Evolutionary conservation across 2,113 vertebrate species (phyloP), one percentile per base, ranked within the genome.

Genomic region (Speoplatyrhinus poulsoni): DNA sequence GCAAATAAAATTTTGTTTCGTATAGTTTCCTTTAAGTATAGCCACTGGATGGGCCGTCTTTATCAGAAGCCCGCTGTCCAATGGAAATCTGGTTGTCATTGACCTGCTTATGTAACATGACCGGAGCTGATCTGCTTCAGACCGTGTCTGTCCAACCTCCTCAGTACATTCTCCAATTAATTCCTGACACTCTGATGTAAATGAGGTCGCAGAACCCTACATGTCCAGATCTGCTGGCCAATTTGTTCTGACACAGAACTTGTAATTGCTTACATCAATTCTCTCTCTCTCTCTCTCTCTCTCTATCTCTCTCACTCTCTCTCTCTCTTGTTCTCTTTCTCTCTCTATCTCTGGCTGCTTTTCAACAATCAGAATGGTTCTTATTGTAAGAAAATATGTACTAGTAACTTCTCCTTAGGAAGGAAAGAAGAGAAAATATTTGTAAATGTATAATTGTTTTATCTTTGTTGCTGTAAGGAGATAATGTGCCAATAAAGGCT

Each of bases 221-320:
- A 86, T 91, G 88, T 85, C 80, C 85, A 90, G 83, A 90, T 91
- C 92, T 73, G 86, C 85, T 49, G 86, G 80, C 84, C 89, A 92
- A 93, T 93, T 93, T 92, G 87, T 88, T 87, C 80, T 59, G 65
- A 93, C 89, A 92, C 86, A 87, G 77, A 90, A 91, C 74, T 89
- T 84, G 82, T 92, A 93, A 93, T 93, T 92, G 88, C 89, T 77
- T 70, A 82, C 87, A 92, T 91, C 90, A 92, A 92, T 93, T 92
- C 91, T 90, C 81, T 59, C 69, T 89, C 80, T 82, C 82, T 60
- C 62, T 50, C 49, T 16, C 26, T 62, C 62, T 57, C 52, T 50
- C 53, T 56, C 63, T 62, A 33, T 82, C 81, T 89, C 82, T 86
- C 74, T 62, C 16, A 32, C 17, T 62, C 46, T 48, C 46, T 48